Conservation (phyloP, 2,113 vertebrate species). For the Herpetotheres cachinnans region DNA sequence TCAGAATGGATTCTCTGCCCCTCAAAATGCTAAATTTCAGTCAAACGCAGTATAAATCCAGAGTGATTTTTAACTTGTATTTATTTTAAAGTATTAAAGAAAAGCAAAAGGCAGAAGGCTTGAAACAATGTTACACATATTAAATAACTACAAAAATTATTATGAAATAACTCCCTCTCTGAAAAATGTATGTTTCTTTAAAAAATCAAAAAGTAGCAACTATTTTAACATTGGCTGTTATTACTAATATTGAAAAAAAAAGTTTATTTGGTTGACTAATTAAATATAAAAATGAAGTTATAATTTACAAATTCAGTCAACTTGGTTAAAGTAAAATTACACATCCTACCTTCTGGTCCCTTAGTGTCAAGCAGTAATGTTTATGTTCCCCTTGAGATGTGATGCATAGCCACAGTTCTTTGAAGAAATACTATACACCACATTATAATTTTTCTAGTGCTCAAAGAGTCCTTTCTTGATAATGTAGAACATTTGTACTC, state of each 20-base stretch:
- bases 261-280: background rate
- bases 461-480: background rate
- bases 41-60: background rate
- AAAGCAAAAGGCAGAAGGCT: background rate
- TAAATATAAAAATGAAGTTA: background rate
- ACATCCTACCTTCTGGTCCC: background rate
- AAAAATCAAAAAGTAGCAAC: background rate
- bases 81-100: background rate
- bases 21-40: background rate
- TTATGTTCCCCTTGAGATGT: background rate
- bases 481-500: background rate
- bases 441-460: background rate
- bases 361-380: background rate
- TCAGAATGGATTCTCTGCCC: background rate
- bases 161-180: background rate
- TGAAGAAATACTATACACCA: background rate
- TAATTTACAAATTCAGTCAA: background rate
- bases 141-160: background rate
- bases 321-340: background rate
- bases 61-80: background rate
- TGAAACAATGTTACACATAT: background rate
- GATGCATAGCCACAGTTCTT: background rate
- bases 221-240: background rate
- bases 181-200: background rate
- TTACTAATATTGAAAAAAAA: background rate